These are phyloP conservation scores for Lapara coniferarum DNA, from an alignment of 2,888 invertebrate genomes.

Conservation along the genomic window DNA sequence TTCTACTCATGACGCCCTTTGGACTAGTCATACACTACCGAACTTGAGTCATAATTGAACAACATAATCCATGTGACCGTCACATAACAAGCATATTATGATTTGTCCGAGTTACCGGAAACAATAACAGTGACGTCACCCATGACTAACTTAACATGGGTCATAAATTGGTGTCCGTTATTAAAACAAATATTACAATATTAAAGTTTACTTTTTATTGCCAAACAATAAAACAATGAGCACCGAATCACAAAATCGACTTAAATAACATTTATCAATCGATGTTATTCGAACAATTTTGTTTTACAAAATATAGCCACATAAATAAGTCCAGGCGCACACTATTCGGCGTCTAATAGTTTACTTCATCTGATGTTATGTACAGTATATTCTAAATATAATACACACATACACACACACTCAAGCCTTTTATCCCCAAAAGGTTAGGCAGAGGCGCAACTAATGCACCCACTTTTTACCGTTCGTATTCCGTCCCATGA, in stretches of 20 bases:
- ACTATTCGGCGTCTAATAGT: neutral
- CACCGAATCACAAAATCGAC: conserved; percentile 25
- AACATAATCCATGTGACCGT: too few relatives aligned
- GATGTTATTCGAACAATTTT: conserved; percentile 27
- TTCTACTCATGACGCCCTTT: too few relatives aligned
- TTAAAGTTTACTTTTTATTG: conserved; percentile 26
- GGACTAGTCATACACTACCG: too few relatives aligned
- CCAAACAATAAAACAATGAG: conserved; percentile 15
- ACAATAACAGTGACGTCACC: neutral
- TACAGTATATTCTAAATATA: too few relatives aligned
- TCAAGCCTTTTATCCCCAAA: too few relatives aligned
- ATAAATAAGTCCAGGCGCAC: neutral
- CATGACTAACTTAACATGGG: neutral
- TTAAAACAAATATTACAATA: conserved; percentile 9
- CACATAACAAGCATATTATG: too few relatives aligned
- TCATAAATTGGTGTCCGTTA: neutral
- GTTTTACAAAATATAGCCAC: neutral
- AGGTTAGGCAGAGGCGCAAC: too few relatives aligned
- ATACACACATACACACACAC: too few relatives aligned
- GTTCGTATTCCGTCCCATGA: too few relatives aligned
- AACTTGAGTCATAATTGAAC: neutral
- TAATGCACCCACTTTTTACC: too few relatives aligned
- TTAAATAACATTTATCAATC: conserved; percentile 21
- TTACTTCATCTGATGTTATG: too few relatives aligned
- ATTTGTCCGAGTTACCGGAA: too few relatives aligned